A percentile compares a stretch with the other conserved stretches of the same genome.
These are phyloP conservation scores for Erpornis zantholeuca DNA, from an alignment of 2,113 vertebrate genomes.

Conservation along the genomic window DNA sequence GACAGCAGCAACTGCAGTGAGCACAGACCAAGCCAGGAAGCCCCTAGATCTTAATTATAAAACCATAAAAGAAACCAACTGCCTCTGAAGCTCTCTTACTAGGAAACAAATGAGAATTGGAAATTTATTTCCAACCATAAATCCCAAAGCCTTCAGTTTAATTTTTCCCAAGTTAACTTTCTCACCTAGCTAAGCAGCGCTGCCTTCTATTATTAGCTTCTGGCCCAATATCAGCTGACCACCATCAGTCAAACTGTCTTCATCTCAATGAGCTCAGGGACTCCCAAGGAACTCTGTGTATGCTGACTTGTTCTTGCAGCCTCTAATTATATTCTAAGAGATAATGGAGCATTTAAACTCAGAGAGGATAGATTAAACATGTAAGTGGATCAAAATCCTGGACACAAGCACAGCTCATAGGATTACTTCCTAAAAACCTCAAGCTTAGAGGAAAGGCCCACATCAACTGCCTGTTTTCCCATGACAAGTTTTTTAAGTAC, in stretches of 20 bases:
- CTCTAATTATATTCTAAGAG: slow-evolving; percentile 78
- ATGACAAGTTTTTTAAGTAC: not conserved
- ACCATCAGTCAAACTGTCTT: slow-evolving; percentile 68
- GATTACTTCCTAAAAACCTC: not conserved
- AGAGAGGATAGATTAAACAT: slow-evolving; percentile 64
- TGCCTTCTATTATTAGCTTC: slow-evolving; percentile 73
- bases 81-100: slow-evolving; percentile 65
- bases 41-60: slow-evolving; percentile 72
- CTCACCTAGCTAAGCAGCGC: slow-evolving; percentile 72
- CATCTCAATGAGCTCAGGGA: slow-evolving; percentile 73
- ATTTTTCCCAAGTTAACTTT: slow-evolving; percentile 73
- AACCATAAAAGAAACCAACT: slow-evolving; percentile 57
- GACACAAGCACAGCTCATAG: slow-evolving; percentile 16
- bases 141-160: slow-evolving; percentile 71
- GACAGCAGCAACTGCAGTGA: slow-evolving; percentile 7
- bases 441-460: not conserved
- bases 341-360: slow-evolving; percentile 73
- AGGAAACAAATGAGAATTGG: slow-evolving; percentile 71
- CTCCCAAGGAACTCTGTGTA: slow-evolving; percentile 58
- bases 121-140: slow-evolving; percentile 70
- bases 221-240: slow-evolving; percentile 67
- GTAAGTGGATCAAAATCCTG: slow-evolving; percentile 63
- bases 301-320: slow-evolving; percentile 61
- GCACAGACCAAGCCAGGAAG: slow-evolving; percentile 27
- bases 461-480: not conserved